Conservation (phyloP, 1,140 invertebrate genomes). For the Drosophila asahinai region DNA sequence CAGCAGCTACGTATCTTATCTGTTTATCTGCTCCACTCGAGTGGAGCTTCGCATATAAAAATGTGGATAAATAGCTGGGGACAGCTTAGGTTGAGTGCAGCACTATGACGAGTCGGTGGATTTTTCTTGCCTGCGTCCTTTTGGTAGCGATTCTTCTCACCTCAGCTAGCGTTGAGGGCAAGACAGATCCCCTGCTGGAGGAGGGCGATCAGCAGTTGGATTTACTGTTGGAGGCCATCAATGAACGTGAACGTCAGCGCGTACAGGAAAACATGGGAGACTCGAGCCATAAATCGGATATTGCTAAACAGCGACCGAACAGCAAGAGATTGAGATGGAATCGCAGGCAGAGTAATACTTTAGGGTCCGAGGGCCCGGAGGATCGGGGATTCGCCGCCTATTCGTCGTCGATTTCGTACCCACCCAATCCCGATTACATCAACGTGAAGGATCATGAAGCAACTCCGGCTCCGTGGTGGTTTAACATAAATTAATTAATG, state of each 20-base stretch:
- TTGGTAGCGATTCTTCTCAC: neutral
- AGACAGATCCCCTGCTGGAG: neutral
- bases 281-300: neutral
- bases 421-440: constrained; percentile 45
- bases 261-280: neutral
- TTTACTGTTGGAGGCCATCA: constrained; percentile 42
- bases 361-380: neutral
- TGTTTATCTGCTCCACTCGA: neutral
- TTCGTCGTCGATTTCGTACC: neutral
- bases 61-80: neutral
- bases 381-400: neutral
- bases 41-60: constrained; percentile 19
- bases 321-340: constrained; percentile 59
- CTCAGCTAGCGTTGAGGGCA: neutral
- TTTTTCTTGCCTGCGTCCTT: neutral
- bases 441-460: constrained; percentile 32
- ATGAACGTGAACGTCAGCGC: constrained; percentile 50
- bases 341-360: constrained; percentile 10
- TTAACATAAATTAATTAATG: constrained; percentile 3
- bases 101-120: constrained; percentile 23
- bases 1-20: neutral
- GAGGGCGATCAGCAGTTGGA: constrained; percentile 20
- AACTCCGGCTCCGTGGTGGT: constrained; percentile 49
- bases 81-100: constrained; percentile 9
- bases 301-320: constrained; percentile 36